Conservation (phyloP, 1,140 invertebrate genomes). For the Drosophila pseudoananassae region DNA sequence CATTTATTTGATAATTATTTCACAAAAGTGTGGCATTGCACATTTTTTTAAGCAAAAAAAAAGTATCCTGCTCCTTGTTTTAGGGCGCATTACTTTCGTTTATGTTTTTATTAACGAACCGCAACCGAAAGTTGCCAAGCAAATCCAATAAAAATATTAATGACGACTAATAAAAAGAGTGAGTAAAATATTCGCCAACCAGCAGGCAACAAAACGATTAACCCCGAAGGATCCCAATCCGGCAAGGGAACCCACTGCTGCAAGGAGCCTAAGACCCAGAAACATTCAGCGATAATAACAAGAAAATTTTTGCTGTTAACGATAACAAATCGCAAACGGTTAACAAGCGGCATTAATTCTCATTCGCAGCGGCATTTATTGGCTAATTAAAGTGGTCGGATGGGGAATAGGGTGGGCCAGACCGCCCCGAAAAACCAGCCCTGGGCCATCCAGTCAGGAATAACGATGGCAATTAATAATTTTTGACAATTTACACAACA, state of each 20-base stretch:
- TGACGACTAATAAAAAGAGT: slow-evolving; percentile 63
- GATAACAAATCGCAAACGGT: slow-evolving; percentile 78
- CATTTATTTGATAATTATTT: not conserved
- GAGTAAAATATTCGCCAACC: slow-evolving; percentile 30
- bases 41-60: slow-evolving; percentile 8
- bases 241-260: not conserved
- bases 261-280: slow-evolving; percentile 22
- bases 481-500: slow-evolving; percentile 83
- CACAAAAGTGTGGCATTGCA: not conserved
- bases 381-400: slow-evolving; percentile 67
- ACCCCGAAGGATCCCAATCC: slow-evolving; percentile 45
- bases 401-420: not conserved
- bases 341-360: slow-evolving; percentile 77
- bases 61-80: slow-evolving; percentile 5
- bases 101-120: slow-evolving; percentile 77
- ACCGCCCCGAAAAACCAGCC: slow-evolving; percentile 17
- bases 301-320: slow-evolving; percentile 62
- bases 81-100: slow-evolving; percentile 34
- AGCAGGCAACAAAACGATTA: slow-evolving; percentile 75
- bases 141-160: slow-evolving; percentile 77
- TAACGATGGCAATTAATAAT: slow-evolving; percentile 81
- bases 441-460: slow-evolving; percentile 27
- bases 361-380: slow-evolving; percentile 75
- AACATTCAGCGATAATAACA: slow-evolving; percentile 51
- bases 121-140: slow-evolving; percentile 40